Evolutionary conservation across 2,888 invertebrate genomes (phyloP).

Genomic region (Pseudococcus longispinus): DNA sequence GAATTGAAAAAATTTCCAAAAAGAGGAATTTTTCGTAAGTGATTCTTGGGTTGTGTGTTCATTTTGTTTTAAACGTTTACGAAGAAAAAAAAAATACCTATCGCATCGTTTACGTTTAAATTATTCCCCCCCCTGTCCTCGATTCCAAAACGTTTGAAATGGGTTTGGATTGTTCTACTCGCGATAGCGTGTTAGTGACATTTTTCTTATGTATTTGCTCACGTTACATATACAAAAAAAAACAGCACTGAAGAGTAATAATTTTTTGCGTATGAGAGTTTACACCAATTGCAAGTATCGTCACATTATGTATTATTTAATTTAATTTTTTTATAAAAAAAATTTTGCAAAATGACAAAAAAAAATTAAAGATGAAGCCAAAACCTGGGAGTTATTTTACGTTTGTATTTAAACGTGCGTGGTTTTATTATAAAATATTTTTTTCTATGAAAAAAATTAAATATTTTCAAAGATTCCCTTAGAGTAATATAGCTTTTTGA

Average conservation of each 20-base stretch:
- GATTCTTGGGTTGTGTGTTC: background rate
- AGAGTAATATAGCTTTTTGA: constrained; percentile 27
- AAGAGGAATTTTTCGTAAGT: background rate
- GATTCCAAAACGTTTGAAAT: background rate
- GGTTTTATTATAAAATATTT: background rate
- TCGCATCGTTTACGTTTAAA: background rate
- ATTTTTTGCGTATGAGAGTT: background rate
- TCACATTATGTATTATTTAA: constrained; percentile 18
- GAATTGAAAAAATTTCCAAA: background rate
- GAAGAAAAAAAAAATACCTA: background rate
- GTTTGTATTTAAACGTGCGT: background rate
- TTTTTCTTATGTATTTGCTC: background rate
- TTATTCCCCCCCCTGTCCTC: background rate
- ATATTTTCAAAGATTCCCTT: background rate
- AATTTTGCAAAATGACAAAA: background rate
- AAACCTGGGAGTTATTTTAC: background rate
- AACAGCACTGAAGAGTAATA: background rate
- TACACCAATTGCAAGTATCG: constrained; percentile 13
- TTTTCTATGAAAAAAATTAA: background rate
- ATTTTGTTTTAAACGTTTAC: background rate
- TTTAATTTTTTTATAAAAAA: background rate
- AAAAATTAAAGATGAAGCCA: background rate
- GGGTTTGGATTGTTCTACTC: too few relatives aligned
- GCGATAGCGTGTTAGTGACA: too few relatives aligned
- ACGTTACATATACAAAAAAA: background rate